Evolutionary conservation across 2,113 vertebrate genomes (phyloP), one percentile per base, ranked within the genome.

Genomic region (Rutilus rutilus): DNA sequence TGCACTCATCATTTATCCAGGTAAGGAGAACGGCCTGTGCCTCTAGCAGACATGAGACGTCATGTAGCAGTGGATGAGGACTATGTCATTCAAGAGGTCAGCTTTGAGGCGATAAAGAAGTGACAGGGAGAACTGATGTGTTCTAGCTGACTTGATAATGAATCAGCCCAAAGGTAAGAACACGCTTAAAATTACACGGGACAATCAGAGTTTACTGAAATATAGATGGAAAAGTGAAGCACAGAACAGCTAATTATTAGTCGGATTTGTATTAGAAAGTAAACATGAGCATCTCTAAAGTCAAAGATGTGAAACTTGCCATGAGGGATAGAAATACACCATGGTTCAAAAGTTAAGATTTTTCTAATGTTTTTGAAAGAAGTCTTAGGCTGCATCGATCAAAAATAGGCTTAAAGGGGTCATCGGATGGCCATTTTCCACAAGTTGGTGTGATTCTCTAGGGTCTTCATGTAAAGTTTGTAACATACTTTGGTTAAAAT

Each of bases 1-100:
- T 77, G 73, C 80, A 79, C 81, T 81, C 89, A 89, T 87, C 80
- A 91, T 86, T 84, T 65, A 86, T 83, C 60, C 81, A 89, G 86
- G 89, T 82, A 64, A 88, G 25, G 69, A 71, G 74, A 76, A 60
- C 62, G 23, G 15, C 1, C 52, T 67, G 21, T 82, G 86, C 62
- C 78, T 87, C 54, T 59, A 69, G 84, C 86, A 83, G 45, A 85
- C 15, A 77, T 25, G 15, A 83, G 79, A 39, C 65, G 27, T 75
- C 47, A 67, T n/a, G 59, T 36, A 77, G 47, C 71, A 50, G 65
- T n/a, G 23, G 45, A 64, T 9, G 60, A 23, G 60, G 60, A 7
- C 36, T 21, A 39, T 39, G 60, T 36, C 9, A 84, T 74, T 81
- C 73, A 59, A 80, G 33, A 79, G 57, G 69, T 67, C 52, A 17